These are phyloP conservation scores for Phalloptychus januarius DNA, from an alignment of 2,797 vertebrate genomes.

Conservation along the genomic window DNA sequence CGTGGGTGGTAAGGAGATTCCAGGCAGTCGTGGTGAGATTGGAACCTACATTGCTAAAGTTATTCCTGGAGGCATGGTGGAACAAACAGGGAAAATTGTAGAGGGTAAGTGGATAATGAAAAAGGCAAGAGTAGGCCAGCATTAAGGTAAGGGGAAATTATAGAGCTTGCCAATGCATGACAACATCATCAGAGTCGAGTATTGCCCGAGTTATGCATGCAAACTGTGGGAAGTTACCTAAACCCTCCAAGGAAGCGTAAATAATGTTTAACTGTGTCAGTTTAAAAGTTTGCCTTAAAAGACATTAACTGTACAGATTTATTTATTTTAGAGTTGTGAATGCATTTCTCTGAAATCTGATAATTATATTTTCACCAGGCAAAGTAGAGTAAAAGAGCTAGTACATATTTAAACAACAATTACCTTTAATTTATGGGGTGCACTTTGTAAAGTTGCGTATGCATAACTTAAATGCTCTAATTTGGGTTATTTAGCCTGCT, in stretches of 20 bases:
- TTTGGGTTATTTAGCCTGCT: too few relatives aligned
- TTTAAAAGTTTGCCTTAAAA: background rate
- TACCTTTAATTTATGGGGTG: background rate
- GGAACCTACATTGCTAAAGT: conserved; percentile 97
- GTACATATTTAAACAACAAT: background rate
- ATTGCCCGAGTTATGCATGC: background rate
- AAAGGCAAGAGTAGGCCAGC: background rate
- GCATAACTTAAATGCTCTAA: too few relatives aligned
- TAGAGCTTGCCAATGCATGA: background rate
- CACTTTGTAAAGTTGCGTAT: too few relatives aligned
- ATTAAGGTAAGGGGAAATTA: background rate
- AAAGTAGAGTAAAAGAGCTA: background rate
- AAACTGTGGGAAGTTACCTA: background rate
- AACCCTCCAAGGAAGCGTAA: background rate
- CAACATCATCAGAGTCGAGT: background rate
- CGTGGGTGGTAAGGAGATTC: conserved; percentile 97
- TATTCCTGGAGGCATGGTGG: conserved; percentile 90
- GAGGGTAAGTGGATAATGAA: conserved; percentile 86
- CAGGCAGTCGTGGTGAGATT: conserved; percentile 89
- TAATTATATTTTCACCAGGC: background rate
- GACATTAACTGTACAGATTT: background rate
- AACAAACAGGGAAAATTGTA: conserved; percentile 89
- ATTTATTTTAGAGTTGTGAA: background rate
- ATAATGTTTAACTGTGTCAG: background rate
- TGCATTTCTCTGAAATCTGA: background rate